Percentiles rank a stretch among this genome's conserved stretches.
phyloP scores from a whole-genome alignment of 1,140 invertebrate species.

The Microplitis mediator region DNA sequence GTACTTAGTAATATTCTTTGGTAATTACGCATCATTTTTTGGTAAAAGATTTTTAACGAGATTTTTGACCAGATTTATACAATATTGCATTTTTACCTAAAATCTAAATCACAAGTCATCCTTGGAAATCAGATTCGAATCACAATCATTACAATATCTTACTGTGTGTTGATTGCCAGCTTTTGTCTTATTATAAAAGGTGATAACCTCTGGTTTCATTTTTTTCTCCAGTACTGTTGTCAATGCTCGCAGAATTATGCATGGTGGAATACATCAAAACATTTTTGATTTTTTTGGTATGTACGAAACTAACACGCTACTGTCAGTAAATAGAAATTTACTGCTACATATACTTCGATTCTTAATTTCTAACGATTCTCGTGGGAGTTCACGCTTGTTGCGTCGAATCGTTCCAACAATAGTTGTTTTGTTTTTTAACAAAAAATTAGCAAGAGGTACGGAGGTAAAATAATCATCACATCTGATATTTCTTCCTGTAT shows the following conservation, averaged over 20 bases:
- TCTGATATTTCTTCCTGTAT: constrained; percentile 44
- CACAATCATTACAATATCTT: not conserved
- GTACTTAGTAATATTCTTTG: not conserved
- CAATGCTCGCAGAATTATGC: constrained; percentile 45
- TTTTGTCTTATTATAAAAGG: too few species aligned
- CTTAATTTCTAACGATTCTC: constrained; percentile 32
- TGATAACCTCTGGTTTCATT: constrained; percentile 43
- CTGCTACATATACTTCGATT: not conserved
- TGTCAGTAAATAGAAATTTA: constrained; percentile 4
- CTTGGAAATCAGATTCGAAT: not conserved
- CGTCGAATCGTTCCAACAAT: constrained; percentile 45
- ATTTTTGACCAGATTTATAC: not conserved
- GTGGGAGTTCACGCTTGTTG: constrained; percentile 49
- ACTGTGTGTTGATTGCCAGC: constrained; percentile 18
- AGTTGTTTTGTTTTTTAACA: constrained; percentile 44
- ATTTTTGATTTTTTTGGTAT: constrained; percentile 45
- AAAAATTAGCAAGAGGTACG: constrained; percentile 41
- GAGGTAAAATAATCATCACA: constrained; percentile 51
- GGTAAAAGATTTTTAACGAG: too few species aligned
- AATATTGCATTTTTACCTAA: not conserved
- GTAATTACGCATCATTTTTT: not conserved
- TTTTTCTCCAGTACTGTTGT: constrained; percentile 33
- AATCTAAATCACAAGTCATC: not conserved
- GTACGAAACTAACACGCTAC: constrained; percentile 45
- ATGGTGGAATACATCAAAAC: constrained; percentile 45